Evolutionary conservation across 1,140 invertebrate species (phyloP).

Genomic region (Popillia japonica): DNA sequence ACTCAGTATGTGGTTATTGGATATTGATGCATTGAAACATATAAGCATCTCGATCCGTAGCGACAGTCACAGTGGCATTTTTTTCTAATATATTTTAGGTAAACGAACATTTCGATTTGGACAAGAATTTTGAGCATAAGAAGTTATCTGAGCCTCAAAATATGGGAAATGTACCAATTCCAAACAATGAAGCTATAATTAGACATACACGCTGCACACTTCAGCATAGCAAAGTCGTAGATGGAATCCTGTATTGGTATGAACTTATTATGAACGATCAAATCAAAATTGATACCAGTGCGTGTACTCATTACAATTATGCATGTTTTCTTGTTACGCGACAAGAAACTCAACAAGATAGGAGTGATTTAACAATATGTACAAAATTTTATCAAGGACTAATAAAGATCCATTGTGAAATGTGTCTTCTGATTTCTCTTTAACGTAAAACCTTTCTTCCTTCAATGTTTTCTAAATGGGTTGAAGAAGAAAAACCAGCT

Average conservation of each 20-base stretch:
- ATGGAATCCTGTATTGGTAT: slow-evolving; percentile 43
- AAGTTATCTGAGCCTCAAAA: not conserved
- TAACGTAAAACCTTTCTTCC: not conserved
- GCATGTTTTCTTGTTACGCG: slow-evolving; percentile 34
- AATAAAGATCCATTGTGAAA: slow-evolving; percentile 32
- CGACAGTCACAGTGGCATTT: too few relatives aligned
- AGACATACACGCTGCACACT: not conserved
- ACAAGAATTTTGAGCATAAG: slow-evolving; percentile 7
- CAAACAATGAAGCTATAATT: not conserved
- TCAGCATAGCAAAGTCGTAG: slow-evolving; percentile 27
- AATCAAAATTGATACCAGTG: slow-evolving; percentile 31
- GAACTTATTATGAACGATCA: slow-evolving; percentile 13
- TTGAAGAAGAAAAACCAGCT: too few relatives aligned
- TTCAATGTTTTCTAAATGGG: too few relatives aligned
- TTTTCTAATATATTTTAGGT: slow-evolving; percentile 29
- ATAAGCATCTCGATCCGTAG: too few relatives aligned
- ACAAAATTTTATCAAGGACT: slow-evolving; percentile 16
- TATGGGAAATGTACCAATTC: not conserved
- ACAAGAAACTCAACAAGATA: not conserved
- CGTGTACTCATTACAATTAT: slow-evolving; percentile 40
- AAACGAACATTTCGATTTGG: slow-evolving; percentile 33
- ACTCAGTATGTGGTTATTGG: too few relatives aligned
- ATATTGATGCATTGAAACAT: too few relatives aligned
- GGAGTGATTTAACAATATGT: not conserved
- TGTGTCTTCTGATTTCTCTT: not conserved